Base-by-base conservation (phyloP, 1,140 invertebrate species). In the Drosophila ananassae region DNA sequence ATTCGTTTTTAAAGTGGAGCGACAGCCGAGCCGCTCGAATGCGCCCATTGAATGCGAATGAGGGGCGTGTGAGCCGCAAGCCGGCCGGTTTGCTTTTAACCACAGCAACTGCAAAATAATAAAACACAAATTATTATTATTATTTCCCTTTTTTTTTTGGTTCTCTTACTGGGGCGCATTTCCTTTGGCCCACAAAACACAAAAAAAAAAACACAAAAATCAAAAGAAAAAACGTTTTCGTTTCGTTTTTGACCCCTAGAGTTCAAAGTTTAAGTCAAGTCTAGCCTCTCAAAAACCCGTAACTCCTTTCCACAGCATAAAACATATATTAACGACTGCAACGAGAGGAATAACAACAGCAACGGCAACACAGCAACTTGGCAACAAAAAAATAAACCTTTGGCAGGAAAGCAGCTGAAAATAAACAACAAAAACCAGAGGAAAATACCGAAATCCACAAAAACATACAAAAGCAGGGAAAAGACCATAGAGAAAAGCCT, bases 1-100 rank as follows among this genome's bases (percentile, higher is more conserved):
- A 69, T 85, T 89, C 71, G 82, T 67, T 76, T 77, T 72, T 13
- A 66, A 87, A 89, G 74, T 85, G 82, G 82, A 87, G 79, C 83
- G 74, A 53, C 63, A 17, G 24, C n/a, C 67, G 69, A 61, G 50
- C 56, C 55, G 60, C 78, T 60, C 53, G 47, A 58, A 67, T 55
- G 75, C 72, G 75, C 72, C 56, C 66, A 79, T 76, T 89, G 83
- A 72, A 89, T 82, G 75, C 83, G 83, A 83, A 82, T 79, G 79
- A 89, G 79, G 75, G 73, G 79, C 83, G 75, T 87, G 83, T 64
- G 78, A 82, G 83, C 83, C 78, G 75, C 64, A 57, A 57, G 83
- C 82, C 82, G 80, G 74, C 82, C 73, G 44, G 66, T 69, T 48
- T 24, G 34, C 13, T 44, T n/a, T 22, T 30, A 10, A 37, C 34